Conservation (phyloP, 2,113 vertebrate genomes). For the Ciconia boyciana region DNA sequence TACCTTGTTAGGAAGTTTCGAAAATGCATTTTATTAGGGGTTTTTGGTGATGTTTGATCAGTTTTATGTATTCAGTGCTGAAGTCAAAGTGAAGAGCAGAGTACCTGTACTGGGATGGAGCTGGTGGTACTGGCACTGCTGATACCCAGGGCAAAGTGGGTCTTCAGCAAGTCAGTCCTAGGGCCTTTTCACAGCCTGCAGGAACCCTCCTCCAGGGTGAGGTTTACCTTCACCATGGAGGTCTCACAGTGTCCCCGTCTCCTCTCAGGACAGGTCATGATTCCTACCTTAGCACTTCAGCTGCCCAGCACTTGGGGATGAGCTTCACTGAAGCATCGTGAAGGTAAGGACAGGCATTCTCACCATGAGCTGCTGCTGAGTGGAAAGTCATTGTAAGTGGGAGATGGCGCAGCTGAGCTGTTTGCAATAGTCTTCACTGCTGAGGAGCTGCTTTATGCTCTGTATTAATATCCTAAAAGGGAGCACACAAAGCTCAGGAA, state of each 20-base stretch:
- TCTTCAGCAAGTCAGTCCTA: not conserved
- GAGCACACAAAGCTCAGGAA: not conserved
- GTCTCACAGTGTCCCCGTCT: not conserved
- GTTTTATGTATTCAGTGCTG: not conserved
- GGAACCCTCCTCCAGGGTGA: not conserved
- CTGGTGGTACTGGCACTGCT: accelerated
- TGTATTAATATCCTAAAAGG: not conserved
- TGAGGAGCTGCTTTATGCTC: not conserved
- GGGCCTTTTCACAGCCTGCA: not conserved
- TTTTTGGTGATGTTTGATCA: not conserved
- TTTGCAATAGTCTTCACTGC: not conserved
- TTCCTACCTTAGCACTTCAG: not conserved
- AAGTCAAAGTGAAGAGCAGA: not conserved
- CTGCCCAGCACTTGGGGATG: not conserved
- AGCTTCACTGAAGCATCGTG: not conserved
- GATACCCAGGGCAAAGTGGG: not conserved
- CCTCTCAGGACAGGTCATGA: not conserved
- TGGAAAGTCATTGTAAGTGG: not conserved
- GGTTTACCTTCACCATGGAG: not conserved
- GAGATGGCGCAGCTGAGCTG: not conserved
- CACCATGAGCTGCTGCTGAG: not conserved
- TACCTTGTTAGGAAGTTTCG: not conserved
- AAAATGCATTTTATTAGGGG: not conserved
- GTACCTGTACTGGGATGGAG: not conserved
- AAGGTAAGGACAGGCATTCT: not conserved